Conservation (phyloP, 1,140 invertebrate genomes). For the Gryllus bimaculatus region DNA sequence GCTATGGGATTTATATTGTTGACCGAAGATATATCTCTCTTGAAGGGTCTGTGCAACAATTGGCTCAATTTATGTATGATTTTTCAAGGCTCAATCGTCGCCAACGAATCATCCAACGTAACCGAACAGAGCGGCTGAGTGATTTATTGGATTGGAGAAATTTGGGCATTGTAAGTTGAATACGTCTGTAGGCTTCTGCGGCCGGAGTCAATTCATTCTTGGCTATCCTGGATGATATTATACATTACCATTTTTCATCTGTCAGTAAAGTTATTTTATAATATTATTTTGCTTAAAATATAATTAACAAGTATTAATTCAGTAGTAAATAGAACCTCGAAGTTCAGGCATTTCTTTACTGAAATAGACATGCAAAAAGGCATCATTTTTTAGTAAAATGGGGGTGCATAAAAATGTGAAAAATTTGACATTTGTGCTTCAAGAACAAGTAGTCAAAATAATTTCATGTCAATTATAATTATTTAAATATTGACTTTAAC, state of each 20-base stretch:
- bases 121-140: slow-evolving; percentile 92
- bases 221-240: too few relatives aligned
- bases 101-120: slow-evolving; percentile 96
- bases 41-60: slow-evolving; percentile 86
- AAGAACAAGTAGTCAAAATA: too few relatives aligned
- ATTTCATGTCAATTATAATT: too few relatives aligned
- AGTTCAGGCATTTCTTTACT: too few relatives aligned
- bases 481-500: too few relatives aligned
- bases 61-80: slow-evolving; percentile 91
- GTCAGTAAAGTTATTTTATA: not conserved
- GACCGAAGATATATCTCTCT: slow-evolving; percentile 81
- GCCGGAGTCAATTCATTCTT: too few relatives aligned
- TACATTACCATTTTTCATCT: not conserved
- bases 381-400: too few relatives aligned
- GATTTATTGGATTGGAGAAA: slow-evolving; percentile 98
- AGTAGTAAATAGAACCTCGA: not conserved
- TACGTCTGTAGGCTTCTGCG: too few relatives aligned
- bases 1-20: slow-evolving; percentile 98
- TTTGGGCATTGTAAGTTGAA: slow-evolving; percentile 73
- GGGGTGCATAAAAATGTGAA: too few relatives aligned
- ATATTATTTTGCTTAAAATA: not conserved
- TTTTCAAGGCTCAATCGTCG: slow-evolving; percentile 84
- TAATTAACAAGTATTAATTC: not conserved
- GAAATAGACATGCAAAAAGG: too few relatives aligned
- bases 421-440: too few relatives aligned